Conservation (phyloP, 2,888 invertebrate species). For the Tipula vernalis region DNA sequence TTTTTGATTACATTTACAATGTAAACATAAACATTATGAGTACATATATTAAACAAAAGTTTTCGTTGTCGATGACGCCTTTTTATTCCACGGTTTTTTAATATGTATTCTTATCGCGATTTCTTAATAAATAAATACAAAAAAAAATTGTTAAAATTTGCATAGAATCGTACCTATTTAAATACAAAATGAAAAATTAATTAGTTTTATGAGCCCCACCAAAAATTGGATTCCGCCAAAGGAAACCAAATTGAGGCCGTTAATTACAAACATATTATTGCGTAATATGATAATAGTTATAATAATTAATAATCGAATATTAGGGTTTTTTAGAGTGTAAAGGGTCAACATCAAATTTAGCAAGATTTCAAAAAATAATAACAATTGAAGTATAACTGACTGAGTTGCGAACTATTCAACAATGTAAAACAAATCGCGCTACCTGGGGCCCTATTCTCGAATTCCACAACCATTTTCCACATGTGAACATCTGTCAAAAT, state of each 20-base stretch:
- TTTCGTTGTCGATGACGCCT: background rate
- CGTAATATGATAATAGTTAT: background rate
- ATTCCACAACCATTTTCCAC: no score
- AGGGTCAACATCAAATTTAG: no score
- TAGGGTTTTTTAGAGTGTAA: background rate
- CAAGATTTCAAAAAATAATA: no score
- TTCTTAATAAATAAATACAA: background rate
- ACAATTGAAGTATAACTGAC: no score
- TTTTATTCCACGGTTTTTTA: background rate
- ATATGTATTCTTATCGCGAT: background rate
- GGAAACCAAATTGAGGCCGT: background rate
- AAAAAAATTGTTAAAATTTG: background rate
- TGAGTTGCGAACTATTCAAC: no score
- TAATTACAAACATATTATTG: background rate
- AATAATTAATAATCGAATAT: background rate
- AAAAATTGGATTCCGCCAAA: background rate
- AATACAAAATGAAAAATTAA: background rate
- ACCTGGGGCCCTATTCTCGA: no score
- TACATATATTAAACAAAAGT: background rate
- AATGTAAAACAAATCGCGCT: no score
- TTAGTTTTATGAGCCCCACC: background rate
- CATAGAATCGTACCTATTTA: background rate
- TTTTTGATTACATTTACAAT: background rate
- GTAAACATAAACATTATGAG: background rate
- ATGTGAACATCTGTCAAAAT: no score